phyloP scores from a whole-genome alignment of 2,113 vertebrate genomes.

The Rhizomys pruinosus region DNA sequence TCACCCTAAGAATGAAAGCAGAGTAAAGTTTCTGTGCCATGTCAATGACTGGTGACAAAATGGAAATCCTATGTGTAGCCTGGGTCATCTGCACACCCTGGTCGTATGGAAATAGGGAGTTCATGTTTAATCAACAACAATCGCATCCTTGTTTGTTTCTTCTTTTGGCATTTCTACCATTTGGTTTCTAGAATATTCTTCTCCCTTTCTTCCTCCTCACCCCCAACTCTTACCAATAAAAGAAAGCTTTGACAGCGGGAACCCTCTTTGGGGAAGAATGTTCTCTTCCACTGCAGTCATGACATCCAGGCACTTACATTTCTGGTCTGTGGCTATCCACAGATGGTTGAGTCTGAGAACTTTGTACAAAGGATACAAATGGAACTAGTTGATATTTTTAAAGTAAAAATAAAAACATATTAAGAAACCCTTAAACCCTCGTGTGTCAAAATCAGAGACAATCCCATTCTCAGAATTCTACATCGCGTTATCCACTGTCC shows the following conservation, averaged over 20 bases:
- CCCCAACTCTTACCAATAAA: background rate
- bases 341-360: slow-evolving; percentile 38
- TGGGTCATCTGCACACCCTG: slow-evolving; percentile 19
- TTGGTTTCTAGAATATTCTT: slow-evolving; percentile 53
- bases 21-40: background rate
- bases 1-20: background rate
- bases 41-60: slow-evolving; percentile 3
- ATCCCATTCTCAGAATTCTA: background rate
- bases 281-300: background rate
- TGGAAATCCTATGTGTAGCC: slow-evolving; percentile 44
- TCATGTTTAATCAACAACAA: slow-evolving; percentile 67
- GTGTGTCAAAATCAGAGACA: background rate
- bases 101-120: slow-evolving; percentile 67
- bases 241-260: background rate
- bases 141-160: slow-evolving; percentile 54
- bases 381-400: background rate
- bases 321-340: background rate
- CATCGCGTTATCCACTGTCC: background rate
- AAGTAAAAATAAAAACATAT: slow-evolving; percentile 34
- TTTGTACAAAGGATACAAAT: background rate
- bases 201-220: background rate
- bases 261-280: background rate
- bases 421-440: background rate
- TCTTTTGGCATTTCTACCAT: slow-evolving; percentile 63
- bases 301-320: background rate